phyloP scores from a whole-genome alignment of 1,140 invertebrate genomes.

The Brachionus calyciflorus region DNA sequence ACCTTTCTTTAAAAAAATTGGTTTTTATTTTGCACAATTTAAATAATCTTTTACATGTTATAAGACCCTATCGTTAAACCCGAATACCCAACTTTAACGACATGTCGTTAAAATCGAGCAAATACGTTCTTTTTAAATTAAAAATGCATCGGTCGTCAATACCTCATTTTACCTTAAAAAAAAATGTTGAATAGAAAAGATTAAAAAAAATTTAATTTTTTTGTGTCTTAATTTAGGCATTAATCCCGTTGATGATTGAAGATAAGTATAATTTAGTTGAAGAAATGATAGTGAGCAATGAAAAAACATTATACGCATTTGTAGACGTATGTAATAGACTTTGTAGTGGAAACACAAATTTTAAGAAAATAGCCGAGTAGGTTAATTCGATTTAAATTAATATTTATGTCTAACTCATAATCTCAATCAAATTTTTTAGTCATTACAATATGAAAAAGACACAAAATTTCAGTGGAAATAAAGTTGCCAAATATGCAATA shows the following conservation, averaged over 20 bases:
- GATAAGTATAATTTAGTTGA: conserved; percentile 20
- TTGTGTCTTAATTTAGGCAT: neutral
- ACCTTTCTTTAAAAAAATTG: too few relatives aligned
- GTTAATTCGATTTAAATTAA: too few relatives aligned
- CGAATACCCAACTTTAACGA: too few relatives aligned
- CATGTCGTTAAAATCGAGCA: too few relatives aligned
- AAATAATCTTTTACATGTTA: too few relatives aligned
- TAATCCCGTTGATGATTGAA: conserved; percentile 36
- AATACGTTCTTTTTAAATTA: too few relatives aligned
- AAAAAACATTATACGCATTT: conserved; percentile 19
- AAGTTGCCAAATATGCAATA: conserved; percentile 25
- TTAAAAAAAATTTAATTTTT: neutral
- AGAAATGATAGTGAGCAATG: conserved; percentile 10
- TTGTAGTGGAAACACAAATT: neutral
- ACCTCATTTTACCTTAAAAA: too few relatives aligned
- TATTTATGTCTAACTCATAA: neutral
- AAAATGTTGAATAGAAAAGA: too few relatives aligned
- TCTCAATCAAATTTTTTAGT: neutral
- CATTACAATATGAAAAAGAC: conserved; percentile 12
- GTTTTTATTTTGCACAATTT: too few relatives aligned
- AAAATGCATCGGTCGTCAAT: too few relatives aligned
- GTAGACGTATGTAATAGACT: conserved; percentile 15
- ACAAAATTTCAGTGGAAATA: conserved; percentile 28
- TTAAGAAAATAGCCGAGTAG: conserved; percentile 40
- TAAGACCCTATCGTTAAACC: too few relatives aligned